Conservation (phyloP, 2,888 invertebrate species). For the Cerastis leucographa region DNA sequence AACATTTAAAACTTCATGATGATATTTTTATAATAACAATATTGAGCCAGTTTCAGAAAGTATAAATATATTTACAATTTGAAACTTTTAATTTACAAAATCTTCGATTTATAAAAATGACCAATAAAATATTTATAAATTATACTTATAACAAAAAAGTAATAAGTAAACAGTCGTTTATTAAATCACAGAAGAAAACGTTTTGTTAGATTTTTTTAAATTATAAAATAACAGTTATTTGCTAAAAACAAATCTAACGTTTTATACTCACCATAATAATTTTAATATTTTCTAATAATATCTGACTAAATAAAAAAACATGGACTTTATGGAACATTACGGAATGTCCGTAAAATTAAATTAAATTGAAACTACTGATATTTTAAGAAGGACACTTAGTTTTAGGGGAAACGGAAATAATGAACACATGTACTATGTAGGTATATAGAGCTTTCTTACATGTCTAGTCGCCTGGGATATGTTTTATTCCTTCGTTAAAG, state of each 20-base stretch:
- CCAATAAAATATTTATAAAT: background rate
- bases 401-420: conserved; percentile 55
- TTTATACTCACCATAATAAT: conserved; percentile 5
- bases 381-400: conserved; percentile 70
- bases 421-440: conserved; percentile 37
- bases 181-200: conserved; percentile 26
- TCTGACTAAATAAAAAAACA: conserved; percentile 25
- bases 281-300: conserved; percentile 16
- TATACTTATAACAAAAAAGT: conserved; percentile 3
- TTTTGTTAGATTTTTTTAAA: background rate
- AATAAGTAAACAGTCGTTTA: conserved; percentile 31
- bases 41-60: conserved; percentile 63
- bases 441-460: conserved; percentile 24
- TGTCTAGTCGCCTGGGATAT: conserved; percentile 3
- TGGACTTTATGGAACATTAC: background rate
- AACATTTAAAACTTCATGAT: conserved; percentile 47
- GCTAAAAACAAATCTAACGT: conserved; percentile 13
- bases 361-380: conserved; percentile 55
- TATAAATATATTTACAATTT: conserved; percentile 58
- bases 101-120: conserved; percentile 9
- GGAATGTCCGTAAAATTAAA: conserved; percentile 19
- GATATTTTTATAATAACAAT: conserved; percentile 38
- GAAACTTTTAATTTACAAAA: conserved; percentile 40
- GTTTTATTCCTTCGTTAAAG: conserved; percentile 36
- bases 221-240: conserved; percentile 22